These are phyloP conservation scores for Scaptomyza pallida DNA, from an alignment of 1,140 invertebrate genomes.

Conservation along the genomic window DNA sequence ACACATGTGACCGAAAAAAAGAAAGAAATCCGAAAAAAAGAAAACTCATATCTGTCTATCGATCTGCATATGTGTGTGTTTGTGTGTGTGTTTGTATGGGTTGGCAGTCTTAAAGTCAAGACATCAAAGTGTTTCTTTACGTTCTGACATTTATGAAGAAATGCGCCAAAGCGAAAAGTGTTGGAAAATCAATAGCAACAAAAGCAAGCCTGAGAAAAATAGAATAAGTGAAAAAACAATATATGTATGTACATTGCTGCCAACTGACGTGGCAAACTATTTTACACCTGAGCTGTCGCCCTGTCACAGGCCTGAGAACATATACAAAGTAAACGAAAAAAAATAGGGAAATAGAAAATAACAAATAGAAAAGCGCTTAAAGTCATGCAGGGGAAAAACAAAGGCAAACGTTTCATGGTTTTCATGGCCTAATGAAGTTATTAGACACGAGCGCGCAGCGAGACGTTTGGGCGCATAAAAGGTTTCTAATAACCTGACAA, in stretches of 20 bases:
- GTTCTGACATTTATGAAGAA: constrained; percentile 58
- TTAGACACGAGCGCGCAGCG: constrained; percentile 16
- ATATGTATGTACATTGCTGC: constrained; percentile 19
- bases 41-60: constrained; percentile 27
- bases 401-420: constrained; percentile 12
- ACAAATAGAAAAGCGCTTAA: constrained; percentile 73
- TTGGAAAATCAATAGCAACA: constrained; percentile 65
- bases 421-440: constrained; percentile 66
- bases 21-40: constrained; percentile 31
- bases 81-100: constrained; percentile 17
- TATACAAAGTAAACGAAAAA: constrained; percentile 14
- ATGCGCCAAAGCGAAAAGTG: constrained; percentile 37
- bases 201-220: constrained; percentile 3
- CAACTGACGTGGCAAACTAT: constrained; percentile 65
- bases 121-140: constrained; percentile 58
- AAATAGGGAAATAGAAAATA: constrained; percentile 30
- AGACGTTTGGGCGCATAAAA: constrained; percentile 13
- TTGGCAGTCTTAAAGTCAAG: constrained; percentile 62
- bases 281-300: constrained; percentile 76
- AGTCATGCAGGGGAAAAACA: constrained; percentile 31
- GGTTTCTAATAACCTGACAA: constrained; percentile 56
- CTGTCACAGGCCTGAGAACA: constrained; percentile 54
- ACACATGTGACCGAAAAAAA: constrained; percentile 31
- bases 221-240: constrained; percentile 15
- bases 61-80: neutral